A percentile compares a stretch with the other conserved stretches of the same genome.
Evolutionary conservation across 2,888 invertebrate genomes (phyloP).

Genomic region (Leptodirus hochenwartii): DNA sequence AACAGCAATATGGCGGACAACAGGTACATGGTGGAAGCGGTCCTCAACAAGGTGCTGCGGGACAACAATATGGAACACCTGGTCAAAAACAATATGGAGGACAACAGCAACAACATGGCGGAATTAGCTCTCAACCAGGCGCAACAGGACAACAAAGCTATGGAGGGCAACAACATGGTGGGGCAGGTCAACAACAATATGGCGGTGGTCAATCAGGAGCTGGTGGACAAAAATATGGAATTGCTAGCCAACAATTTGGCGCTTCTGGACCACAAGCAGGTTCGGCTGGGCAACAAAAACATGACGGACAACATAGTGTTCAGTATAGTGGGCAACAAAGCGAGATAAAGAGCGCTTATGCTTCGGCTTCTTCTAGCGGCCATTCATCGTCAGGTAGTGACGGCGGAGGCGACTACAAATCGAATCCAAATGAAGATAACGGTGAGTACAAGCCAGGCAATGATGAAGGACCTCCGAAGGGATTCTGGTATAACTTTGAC

Average conservation of each 20-base stretch:
- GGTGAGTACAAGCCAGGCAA: slow-evolving; percentile 14
- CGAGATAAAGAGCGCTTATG: too few species aligned
- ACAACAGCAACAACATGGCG: not conserved
- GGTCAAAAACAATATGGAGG: not conserved
- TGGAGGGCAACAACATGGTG: slow-evolving; percentile 2
- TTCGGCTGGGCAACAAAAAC: slow-evolving; percentile 4
- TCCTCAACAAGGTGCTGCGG: too few species aligned
- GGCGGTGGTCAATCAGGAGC: slow-evolving; percentile 1
- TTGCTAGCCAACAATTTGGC: not conserved
- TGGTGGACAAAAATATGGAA: slow-evolving; percentile 3
- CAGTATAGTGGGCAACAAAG: too few species aligned
- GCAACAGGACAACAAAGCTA: not conserved
- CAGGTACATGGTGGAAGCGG: slow-evolving; percentile 8
- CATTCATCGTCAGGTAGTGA: too few species aligned
- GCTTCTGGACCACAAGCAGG: slow-evolving; percentile 4
- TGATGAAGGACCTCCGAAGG: slow-evolving; percentile 37
- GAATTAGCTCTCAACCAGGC: slow-evolving; percentile 2
- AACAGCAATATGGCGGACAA: slow-evolving; percentile 6
- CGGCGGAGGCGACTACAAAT: slow-evolving; percentile 11
- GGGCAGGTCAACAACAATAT: not conserved
- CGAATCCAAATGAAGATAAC: slow-evolving; percentile 15
- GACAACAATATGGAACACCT: slow-evolving; percentile 5
- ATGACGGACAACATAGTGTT: slow-evolving; percentile 3
- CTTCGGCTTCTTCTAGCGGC: too few species aligned
- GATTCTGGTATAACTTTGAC: slow-evolving; percentile 54